phyloP scores from a whole-genome alignment of 2,113 vertebrate species.

The Saccopteryx bilineata region DNA sequence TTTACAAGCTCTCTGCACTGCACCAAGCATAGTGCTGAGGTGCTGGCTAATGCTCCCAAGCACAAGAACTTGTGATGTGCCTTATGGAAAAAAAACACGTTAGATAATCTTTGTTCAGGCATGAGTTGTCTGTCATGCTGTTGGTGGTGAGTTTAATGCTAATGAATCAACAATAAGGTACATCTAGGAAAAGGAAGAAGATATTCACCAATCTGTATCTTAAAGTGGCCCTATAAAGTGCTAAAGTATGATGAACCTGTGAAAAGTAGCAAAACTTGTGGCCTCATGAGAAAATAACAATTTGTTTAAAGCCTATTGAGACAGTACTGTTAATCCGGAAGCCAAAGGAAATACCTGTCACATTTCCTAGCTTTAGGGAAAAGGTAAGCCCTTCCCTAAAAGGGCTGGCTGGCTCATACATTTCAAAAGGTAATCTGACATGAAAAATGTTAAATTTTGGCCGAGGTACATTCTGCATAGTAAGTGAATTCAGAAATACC shows the following conservation, averaged over 20 bases:
- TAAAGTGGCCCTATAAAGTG: not conserved
- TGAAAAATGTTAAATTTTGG: slow-evolving; percentile 29
- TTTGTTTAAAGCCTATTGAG: not conserved
- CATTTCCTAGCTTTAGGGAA: not conserved
- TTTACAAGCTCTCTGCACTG: not conserved
- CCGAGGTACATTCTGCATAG: not conserved
- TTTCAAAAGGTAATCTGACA: not conserved
- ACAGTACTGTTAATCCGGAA: not conserved
- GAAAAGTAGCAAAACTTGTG: not conserved
- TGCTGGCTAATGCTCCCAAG: not conserved
- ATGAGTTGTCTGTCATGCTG: not conserved
- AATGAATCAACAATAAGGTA: not conserved
- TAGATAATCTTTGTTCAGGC: not conserved
- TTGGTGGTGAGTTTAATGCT: not conserved
- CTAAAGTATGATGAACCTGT: not conserved
- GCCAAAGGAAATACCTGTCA: not conserved
- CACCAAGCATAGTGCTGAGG: not conserved
- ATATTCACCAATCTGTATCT: not conserved
- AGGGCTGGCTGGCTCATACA: not conserved
- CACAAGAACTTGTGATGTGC: not conserved
- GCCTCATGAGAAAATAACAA: not conserved
- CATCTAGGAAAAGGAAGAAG: not conserved
- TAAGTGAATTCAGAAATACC: not conserved
- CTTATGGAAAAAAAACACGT: not conserved
- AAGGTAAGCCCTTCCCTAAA: not conserved